These are phyloP conservation scores for Leptinotarsa lineolata DNA, from an alignment of 1,140 invertebrate species.

Conservation along the genomic window DNA sequence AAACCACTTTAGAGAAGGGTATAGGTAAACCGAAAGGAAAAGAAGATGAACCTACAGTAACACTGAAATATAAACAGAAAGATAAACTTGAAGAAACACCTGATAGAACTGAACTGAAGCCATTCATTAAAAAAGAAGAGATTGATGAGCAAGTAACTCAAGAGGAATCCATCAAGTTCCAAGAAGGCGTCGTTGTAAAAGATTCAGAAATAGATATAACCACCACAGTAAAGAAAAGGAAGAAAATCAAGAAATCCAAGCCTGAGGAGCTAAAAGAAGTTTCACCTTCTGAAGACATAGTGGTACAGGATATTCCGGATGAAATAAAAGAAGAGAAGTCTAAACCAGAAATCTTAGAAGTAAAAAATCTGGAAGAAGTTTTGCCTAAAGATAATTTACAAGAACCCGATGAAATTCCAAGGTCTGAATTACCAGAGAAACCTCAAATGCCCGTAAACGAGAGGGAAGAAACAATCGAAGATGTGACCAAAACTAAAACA, in stretches of 20 bases:
- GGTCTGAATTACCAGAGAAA: neutral
- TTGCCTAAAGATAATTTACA: neutral
- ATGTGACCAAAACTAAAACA: constrained; percentile 20
- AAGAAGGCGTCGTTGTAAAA: constrained; percentile 32
- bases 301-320: constrained; percentile 37
- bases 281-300: neutral
- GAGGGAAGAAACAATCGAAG: constrained; percentile 23
- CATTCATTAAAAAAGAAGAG: constrained; percentile 56
- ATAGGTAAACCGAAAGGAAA: constrained; percentile 41
- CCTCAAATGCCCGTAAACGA: neutral
- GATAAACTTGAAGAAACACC: constrained; percentile 60
- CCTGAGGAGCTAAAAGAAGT: neutral
- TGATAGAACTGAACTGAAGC: constrained; percentile 60
- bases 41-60: constrained; percentile 47
- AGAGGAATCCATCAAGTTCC: constrained; percentile 31
- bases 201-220: constrained; percentile 12
- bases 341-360: neutral
- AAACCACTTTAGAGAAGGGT: constrained; percentile 44
- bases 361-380: neutral
- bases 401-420: constrained; percentile 9
- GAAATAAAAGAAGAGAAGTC: constrained; percentile 32
- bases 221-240: constrained; percentile 23
- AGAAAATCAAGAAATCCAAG: constrained; percentile 22
- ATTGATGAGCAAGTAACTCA: constrained; percentile 42
- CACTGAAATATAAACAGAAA: constrained; percentile 61